Percentiles rank a stretch among this genome's conserved stretches.
These are phyloP conservation scores for Corythoichthys intestinalis DNA, from an alignment of 2,113 vertebrate species.

Conservation along the genomic window DNA sequence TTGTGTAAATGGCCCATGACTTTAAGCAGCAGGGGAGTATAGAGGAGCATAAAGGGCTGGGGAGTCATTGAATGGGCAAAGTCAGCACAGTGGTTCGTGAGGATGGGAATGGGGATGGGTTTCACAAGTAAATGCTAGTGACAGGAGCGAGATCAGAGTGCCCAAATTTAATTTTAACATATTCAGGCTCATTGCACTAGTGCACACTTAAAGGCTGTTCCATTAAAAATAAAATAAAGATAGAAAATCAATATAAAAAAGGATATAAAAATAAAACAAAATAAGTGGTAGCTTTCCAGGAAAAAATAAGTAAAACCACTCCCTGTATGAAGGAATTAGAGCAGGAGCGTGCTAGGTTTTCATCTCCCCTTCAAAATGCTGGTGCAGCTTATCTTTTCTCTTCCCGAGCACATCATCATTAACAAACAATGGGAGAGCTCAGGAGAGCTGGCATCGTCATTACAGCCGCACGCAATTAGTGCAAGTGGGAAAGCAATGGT, in stretches of 20 bases:
- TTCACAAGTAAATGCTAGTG: slow-evolving; percentile 80
- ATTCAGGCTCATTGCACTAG: slow-evolving; percentile 68
- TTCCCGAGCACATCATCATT: slow-evolving; percentile 69
- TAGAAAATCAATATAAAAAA: slow-evolving; percentile 13
- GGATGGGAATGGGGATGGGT: slow-evolving; percentile 60
- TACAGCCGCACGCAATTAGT: slow-evolving; percentile 74
- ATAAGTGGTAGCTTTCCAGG: slow-evolving; percentile 32
- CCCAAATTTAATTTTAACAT: slow-evolving; percentile 52
- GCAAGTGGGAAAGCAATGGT: slow-evolving; percentile 72
- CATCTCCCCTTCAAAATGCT: slow-evolving; percentile 58
- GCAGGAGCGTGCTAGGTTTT: slow-evolving; percentile 56
- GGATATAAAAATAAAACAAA: slow-evolving; percentile 22
- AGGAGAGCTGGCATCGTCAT: slow-evolving; percentile 68
- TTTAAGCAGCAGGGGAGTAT: slow-evolving; percentile 26
- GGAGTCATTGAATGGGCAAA: slow-evolving; percentile 47
- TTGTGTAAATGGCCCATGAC: slow-evolving; percentile 11
- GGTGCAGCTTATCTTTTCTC: slow-evolving; percentile 55
- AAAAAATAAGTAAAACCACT: slow-evolving; percentile 24
- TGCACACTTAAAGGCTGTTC: slow-evolving; percentile 54
- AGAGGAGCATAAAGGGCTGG: slow-evolving; percentile 34
- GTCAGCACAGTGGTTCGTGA: slow-evolving; percentile 59
- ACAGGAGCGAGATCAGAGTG: slow-evolving; percentile 73
- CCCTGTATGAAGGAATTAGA: slow-evolving; percentile 53
- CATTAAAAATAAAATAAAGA: slow-evolving; percentile 49
- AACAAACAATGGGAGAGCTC: slow-evolving; percentile 68